Evolutionary conservation across 2,888 invertebrate species (phyloP).

Genomic region (Acleris literana): DNA sequence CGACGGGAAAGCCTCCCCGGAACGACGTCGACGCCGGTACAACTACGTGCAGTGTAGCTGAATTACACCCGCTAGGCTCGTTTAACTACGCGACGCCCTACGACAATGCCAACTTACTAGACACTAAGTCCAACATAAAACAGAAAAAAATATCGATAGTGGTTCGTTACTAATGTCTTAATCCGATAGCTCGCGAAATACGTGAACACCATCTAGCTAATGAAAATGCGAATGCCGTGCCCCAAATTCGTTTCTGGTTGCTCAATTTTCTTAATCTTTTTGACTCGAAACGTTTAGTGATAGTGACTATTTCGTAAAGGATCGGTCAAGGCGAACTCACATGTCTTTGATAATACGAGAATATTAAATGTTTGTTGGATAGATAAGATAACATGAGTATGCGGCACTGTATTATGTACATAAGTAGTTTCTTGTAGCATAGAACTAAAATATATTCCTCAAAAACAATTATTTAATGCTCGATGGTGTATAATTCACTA

Average conservation of each 20-base stretch:
- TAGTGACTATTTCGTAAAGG: conserved; percentile 43
- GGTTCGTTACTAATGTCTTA: conserved; percentile 28
- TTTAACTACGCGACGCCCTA: conserved; percentile 5
- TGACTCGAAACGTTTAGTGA: background rate
- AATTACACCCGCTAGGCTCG: conserved; percentile 16
- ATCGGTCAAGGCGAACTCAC: conserved; percentile 49
- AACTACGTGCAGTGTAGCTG: conserved; percentile 19
- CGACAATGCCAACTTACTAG: conserved; percentile 4
- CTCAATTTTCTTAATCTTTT: conserved; percentile 13
- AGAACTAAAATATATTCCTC: too few species aligned
- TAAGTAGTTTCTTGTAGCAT: background rate
- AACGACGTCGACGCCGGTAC: conserved; percentile 34
- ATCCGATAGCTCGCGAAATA: conserved; percentile 40
- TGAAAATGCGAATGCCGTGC: conserved; percentile 38
- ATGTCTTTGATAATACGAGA: conserved; percentile 25
- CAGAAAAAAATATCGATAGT: conserved; percentile 5
- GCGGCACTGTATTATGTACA: background rate
- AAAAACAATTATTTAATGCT: too few species aligned
- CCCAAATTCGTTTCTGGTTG: conserved; percentile 29
- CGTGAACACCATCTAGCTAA: conserved; percentile 39
- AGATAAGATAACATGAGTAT: conserved; percentile 10
- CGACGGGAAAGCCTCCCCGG: conserved; percentile 48
- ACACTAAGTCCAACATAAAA: background rate
- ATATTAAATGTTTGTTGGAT: conserved; percentile 36
- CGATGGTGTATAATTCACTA: too few species aligned